Conservation (phyloP, 2,888 invertebrate species). For the Choristoneura rosaceana region DNA sequence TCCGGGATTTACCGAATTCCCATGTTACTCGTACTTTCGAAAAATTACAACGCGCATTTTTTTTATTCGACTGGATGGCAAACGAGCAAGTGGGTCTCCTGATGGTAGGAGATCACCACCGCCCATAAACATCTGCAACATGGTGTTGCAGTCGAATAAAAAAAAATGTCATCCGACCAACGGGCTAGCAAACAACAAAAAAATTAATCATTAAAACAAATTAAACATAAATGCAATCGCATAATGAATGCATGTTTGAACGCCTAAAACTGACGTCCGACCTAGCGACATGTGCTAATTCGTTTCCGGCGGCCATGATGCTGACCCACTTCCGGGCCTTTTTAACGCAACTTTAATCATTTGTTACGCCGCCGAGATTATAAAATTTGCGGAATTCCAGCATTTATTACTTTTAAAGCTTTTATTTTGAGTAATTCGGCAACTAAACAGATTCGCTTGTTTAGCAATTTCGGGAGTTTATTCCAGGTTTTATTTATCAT, state of each 20-base stretch:
- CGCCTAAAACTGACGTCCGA: not conserved
- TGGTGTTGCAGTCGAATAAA: no score
- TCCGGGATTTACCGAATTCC: no score
- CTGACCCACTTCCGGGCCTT: constrained; percentile 32
- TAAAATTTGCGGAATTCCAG: constrained; percentile 15
- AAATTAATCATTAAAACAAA: not conserved
- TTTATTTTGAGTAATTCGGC: not conserved
- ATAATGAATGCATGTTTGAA: not conserved
- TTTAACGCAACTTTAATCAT: constrained; percentile 34
- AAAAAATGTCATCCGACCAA: no score
- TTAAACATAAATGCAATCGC: not conserved
- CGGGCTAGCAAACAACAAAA: not conserved
- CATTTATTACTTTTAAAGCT: constrained; percentile 7
- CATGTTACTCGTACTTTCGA: no score
- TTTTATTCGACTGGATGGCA: no score
- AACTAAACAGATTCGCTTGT: not conserved
- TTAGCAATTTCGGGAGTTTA: not conserved
- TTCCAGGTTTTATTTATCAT: not conserved
- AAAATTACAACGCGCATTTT: no score
- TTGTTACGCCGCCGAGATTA: constrained; percentile 30
- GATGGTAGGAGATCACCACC: no score
- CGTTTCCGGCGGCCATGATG: constrained; percentile 29
- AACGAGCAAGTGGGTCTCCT: no score
- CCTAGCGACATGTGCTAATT: constrained; percentile 27
- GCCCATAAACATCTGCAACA: no score